Conservation (phyloP, 2,888 invertebrate species). For the Sipha maydis region DNA sequence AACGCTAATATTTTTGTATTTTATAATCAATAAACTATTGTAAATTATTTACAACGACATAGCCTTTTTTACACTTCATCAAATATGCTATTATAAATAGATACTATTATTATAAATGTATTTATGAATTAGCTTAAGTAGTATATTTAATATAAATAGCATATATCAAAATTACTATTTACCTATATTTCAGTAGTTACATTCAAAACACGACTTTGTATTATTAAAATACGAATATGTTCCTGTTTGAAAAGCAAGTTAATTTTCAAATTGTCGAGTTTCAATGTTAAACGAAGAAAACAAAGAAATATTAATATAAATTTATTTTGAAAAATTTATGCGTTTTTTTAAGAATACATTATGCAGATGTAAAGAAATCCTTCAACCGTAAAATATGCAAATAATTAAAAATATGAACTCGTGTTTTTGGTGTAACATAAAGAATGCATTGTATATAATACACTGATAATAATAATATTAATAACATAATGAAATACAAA, state of each 20-base stretch:
- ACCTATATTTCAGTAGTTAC: neutral
- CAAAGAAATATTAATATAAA: neutral
- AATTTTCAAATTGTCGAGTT: neutral
- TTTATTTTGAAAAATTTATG: neutral
- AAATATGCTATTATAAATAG: no score
- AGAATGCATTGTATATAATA: no score
- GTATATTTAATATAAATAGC: no score
- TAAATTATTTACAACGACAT: neutral
- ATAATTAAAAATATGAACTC: slow-evolving; percentile 9
- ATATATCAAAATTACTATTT: no score
- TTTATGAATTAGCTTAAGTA: no score
- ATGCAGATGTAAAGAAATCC: neutral
- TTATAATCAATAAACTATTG: neutral
- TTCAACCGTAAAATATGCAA: slow-evolving; percentile 18
- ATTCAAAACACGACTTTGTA: neutral
- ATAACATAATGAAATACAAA: neutral
- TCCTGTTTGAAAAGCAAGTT: neutral
- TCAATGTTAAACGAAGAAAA: neutral
- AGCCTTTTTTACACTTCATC: no score
- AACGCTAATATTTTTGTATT: neutral
- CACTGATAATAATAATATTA: neutral
- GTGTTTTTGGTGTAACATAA: neutral
- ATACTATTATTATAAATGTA: no score
- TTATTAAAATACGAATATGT: neutral
- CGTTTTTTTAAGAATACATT: neutral